These are phyloP conservation scores for Phodopus roborovskii DNA, from an alignment of 2,113 vertebrate genomes.

Conservation along the genomic window DNA sequence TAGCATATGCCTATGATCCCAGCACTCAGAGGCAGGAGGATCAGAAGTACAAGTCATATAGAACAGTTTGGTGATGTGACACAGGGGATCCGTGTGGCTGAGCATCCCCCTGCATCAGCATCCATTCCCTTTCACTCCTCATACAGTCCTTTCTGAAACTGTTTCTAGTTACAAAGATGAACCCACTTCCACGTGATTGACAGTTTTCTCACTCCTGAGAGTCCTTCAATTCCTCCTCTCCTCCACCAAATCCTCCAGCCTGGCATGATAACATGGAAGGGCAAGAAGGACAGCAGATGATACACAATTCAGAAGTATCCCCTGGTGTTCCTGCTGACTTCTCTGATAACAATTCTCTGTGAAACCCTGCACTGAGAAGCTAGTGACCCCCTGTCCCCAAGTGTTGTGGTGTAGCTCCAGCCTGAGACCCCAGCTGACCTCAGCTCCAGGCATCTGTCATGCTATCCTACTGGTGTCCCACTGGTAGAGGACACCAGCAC, in stretches of 20 bases:
- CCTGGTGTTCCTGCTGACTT: not conserved
- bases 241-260: not conserved
- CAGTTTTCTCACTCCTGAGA: not conserved
- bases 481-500: not conserved
- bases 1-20: not conserved
- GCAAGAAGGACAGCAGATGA: not conserved
- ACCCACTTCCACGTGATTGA: too few species aligned
- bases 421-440: too few species aligned
- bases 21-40: not conserved
- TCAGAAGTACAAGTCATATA: not conserved
- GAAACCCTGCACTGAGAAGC: not conserved
- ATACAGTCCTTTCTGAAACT: not conserved
- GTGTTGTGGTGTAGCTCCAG: too few species aligned
- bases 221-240: too few species aligned
- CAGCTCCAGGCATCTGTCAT: not conserved
- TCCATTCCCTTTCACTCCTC: not conserved
- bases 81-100: not conserved
- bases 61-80: not conserved
- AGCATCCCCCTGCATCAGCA: not conserved
- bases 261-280: not conserved
- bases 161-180: not conserved
- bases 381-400: not conserved
- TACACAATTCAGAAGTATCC: too few species aligned
- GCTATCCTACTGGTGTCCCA: not conserved
- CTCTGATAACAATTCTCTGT: not conserved